Base-by-base conservation (phyloP, 1,140 invertebrate species). In the Phenacoccus solenopsis region DNA sequence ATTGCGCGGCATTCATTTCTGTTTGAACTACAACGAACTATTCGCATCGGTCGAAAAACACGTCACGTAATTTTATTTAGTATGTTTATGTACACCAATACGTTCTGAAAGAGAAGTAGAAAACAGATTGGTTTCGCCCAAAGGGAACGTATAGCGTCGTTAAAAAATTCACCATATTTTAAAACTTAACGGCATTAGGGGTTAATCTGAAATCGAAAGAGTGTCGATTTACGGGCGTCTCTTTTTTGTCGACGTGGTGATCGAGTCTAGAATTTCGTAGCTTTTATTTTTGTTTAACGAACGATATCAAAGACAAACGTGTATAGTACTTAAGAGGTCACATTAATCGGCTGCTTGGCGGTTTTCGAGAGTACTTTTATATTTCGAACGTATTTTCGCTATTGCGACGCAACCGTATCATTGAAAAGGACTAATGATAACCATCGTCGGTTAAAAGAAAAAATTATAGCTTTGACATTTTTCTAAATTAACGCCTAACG, bases 391-490 rank as follows among this genome's bases (percentile, higher is more conserved):
- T 16, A 2, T 49, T n/a, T 49, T 49, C 20, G 4, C 38, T 49
- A 2, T 4, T 49, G 13, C 5, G n/a, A n/a, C n/a, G n/a, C n/a
- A n/a, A n/a, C n/a, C n/a, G 30, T 32, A 32, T 13, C 30, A 49
- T 49, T 49, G 4, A 64, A 64, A 64, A 64, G 25, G 16, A 64
- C 59, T 24, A 64, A 64, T 27, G 59, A 64, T 64, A 64, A 64
- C 59, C 13, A 27, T 64, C 59, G 25, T 27, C 22, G 59, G 25
- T 24, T 64, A 25, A 64, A 64, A 64, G 25, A 64, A 64, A 64
- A 64, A 64, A 64, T 64, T 27, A 64, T 64, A 64, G 10, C 59
- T 64, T 64, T 64, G 59, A 64, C 59, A 64, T 64, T 64, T 64
- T 64, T 64, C 22, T 64, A 64, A 64, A 64, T 64, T 64, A 64